A percentile compares a stretch with the other conserved stretches of the same genome.
Evolutionary conservation across 2,888 invertebrate genomes (phyloP).

Genomic region (Agonopterix heracliana): DNA sequence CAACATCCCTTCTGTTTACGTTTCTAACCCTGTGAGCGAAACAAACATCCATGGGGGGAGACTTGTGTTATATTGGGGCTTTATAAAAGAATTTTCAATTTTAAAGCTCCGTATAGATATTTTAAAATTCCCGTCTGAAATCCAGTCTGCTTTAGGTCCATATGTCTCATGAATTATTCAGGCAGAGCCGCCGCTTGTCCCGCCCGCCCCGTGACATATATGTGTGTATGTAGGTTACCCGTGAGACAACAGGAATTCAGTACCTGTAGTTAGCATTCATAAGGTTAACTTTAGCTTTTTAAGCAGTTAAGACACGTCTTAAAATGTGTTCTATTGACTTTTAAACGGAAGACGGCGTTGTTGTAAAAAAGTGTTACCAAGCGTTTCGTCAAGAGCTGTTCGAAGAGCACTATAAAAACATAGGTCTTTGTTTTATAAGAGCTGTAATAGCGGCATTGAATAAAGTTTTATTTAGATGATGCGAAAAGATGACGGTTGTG

Average conservation of each 20-base stretch:
- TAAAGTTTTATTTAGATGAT: too few relatives aligned
- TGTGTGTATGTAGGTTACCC: conserved; percentile 32
- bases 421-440: too few relatives aligned
- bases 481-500: too few relatives aligned
- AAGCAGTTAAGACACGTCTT: not conserved
- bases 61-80: conserved; percentile 22
- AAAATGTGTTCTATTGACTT: too few relatives aligned
- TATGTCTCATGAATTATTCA: conserved; percentile 75
- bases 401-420: too few relatives aligned
- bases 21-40: too few relatives aligned
- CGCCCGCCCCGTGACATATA: conserved; percentile 49
- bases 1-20: too few relatives aligned
- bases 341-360: too few relatives aligned
- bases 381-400: too few relatives aligned
- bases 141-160: conserved; percentile 73
- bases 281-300: not conserved
- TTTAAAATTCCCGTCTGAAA: conserved; percentile 72
- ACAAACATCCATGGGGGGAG: not conserved
- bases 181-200: conserved; percentile 53
- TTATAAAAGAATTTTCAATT: conserved; percentile 63
- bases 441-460: too few relatives aligned
- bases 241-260: conserved; percentile 19
- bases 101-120: conserved; percentile 61
- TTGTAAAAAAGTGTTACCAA: too few relatives aligned
- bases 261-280: not conserved